A percentile compares a stretch with the other conserved stretches of the same genome.
phyloP scores from a whole-genome alignment of 2,113 vertebrate species.

The Cavia porcellus region DNA sequence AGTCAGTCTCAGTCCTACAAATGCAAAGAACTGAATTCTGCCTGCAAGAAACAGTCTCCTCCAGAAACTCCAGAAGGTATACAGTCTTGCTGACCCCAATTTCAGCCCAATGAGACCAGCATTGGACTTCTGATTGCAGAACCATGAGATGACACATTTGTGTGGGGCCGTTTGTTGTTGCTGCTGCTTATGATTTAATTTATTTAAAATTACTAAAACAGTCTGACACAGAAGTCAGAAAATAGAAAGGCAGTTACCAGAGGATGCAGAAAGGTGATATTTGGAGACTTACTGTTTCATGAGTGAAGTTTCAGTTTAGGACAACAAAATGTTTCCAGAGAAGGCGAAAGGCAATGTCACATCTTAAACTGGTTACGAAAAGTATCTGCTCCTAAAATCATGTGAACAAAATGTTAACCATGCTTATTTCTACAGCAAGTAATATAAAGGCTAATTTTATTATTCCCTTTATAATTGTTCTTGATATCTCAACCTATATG shows the following conservation, averaged over 20 bases:
- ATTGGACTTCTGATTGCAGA: neutral
- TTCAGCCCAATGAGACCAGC: neutral
- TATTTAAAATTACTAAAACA: neutral
- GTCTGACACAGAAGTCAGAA: neutral
- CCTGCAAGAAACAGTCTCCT: neutral
- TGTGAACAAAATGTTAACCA: neutral
- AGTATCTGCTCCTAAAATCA: neutral
- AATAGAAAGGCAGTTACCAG: neutral
- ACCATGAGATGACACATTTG: neutral
- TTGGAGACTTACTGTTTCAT: neutral
- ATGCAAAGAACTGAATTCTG: neutral
- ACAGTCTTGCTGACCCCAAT: neutral
- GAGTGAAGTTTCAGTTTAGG: neutral
- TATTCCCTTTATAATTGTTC: neutral
- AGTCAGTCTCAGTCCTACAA: neutral
- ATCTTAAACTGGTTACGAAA: neutral
- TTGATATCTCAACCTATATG: conserved; percentile 30
- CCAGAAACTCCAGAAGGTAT: neutral
- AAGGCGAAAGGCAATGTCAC: neutral
- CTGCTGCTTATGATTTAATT: neutral
- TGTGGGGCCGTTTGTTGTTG: neutral
- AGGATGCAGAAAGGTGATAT: neutral
- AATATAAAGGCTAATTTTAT: neutral
- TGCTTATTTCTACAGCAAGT: neutral
- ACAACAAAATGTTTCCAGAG: neutral